Evolutionary conservation across 30 jellyfish, hydroid and myxozoan species (phyloP), one percentile per base, ranked within the genome.

Genomic region (Sanderia malayensis): DNA sequence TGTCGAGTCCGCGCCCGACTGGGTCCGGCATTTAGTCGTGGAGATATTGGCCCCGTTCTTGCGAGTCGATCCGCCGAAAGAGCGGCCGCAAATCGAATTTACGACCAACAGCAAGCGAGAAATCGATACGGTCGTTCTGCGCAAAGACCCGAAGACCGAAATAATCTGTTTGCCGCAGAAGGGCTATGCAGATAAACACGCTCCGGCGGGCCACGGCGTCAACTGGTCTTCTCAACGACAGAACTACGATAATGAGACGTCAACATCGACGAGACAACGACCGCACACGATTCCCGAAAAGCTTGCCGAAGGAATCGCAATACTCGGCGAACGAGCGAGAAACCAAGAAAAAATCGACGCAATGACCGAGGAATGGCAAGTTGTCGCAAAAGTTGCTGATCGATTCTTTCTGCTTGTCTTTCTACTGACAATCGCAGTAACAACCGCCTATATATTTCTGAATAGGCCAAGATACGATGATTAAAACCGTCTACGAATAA

Each of bases 321-420:
- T 87, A 20, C 86, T 87, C 0, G 86, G 95, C 7, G 96, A 87
- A 21, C 52, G 96, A 44, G 96, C 96, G 13, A 41, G 80, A 23
- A 94, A 71, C 71, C 96, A 81, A 33, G 93, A 87, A 23, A 81
- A 80, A 61, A 30, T 73, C 1, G 96, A 87, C 20, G 71, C 78
- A 24, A 26, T 79, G 70, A 47, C 90, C 1, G 95, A 87, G 41
- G 96, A 87, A 60, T 87, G 96, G 96, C 95, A 79, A 26, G 94
- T 83, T 21, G 89, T 87, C 29, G 96, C 96, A 1, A 87, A 80
- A 74, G 94, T 87, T 25, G 94, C 94, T 11, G 96, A 87, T 49
- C 89, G 96, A 17, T 66, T 87, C 7, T 87, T 87, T 68, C 67
- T 87, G 80, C n/a, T 81, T 23, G 57, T 87, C 13, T 87, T 87